Evolutionary conservation across 2,113 vertebrate genomes (phyloP).

Genomic region (Pterophyllum scalare): DNA sequence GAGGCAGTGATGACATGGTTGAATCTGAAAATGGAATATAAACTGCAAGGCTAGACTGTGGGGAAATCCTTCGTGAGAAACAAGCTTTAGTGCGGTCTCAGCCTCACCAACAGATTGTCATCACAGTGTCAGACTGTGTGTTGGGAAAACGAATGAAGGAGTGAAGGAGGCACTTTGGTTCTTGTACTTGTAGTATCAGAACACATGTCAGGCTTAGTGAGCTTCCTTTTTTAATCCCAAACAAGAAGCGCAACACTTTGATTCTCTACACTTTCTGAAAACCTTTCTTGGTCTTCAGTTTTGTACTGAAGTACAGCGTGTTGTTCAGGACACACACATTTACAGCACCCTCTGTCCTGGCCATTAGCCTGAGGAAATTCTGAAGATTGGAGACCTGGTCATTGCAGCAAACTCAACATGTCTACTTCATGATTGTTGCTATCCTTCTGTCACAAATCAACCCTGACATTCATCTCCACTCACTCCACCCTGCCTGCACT

Average conservation of each 20-base stretch:
- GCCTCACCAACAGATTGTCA: conserved; percentile 33
- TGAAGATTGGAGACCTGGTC: neutral
- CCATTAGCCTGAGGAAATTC: neutral
- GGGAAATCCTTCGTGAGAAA: conserved; percentile 15
- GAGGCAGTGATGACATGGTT: neutral
- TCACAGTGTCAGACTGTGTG: conserved; percentile 17
- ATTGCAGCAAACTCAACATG: neutral
- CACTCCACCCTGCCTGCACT: no score
- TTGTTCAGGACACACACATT: neutral
- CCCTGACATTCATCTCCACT: no score
- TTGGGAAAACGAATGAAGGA: conserved; percentile 13
- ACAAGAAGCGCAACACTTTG: neutral
- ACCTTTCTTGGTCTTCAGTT: neutral
- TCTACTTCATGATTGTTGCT: neutral
- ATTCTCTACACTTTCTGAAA: neutral
- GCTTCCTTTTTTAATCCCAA: neutral
- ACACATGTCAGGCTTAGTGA: conserved; percentile 12
- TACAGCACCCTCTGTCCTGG: no score
- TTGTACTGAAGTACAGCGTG: neutral
- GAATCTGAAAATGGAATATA: conserved; percentile 14
- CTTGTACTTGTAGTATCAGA: conserved; percentile 21
- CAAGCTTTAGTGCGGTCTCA: conserved; percentile 13
- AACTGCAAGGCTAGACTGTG: neutral
- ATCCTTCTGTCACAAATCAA: no score
- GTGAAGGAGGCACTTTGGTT: conserved; percentile 14